Evolutionary conservation across 2,113 vertebrate genomes (phyloP), one percentile per base, ranked within the genome.

Genomic region (Nycticorax nycticorax): DNA sequence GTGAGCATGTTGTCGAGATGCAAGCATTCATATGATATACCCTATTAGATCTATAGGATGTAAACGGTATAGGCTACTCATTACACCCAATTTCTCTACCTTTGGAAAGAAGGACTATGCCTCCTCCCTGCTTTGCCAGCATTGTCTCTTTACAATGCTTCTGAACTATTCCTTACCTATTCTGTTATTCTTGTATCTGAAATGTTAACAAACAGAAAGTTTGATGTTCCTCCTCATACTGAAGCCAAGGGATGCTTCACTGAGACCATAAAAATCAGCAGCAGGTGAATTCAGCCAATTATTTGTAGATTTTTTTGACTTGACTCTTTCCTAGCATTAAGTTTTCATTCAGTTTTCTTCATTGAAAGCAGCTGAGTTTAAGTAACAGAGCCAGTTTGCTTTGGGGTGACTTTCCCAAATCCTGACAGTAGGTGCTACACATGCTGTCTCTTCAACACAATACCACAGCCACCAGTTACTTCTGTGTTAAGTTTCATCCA

Each of bases 401-500:
- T 79, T 72, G 10, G 41, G 32, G 55, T 92, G 37, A 67, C 63
- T 96, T 95, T 87, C 84, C 73, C 72, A 60, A 43, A 22, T 15
- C 88, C 35, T 80, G 64, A 62, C 85, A 86, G 30, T 33, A 88
- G 56, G 27, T 59, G 53, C 55, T 91, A 92, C 55, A 68, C 14
- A 47, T 72, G 85, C 56, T 93, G 11, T 69, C 57, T 96, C 28
- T 72, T 78, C 92, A 95, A 59, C 45, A 80, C 72, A 93, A 9
- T 60, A 59, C 60, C 33, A 20, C 41, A 56, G 67, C 82, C 43
- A 92, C 41, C 50, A 77, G 67, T 63, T 30, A 75, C 45, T 85
- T 91, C 92, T 93, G 39, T 26, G 79, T 75, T 82, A 95, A 88
- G 64, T 47, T 79, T 43, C 53, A 94, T 67, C 37, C 77, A 66